These are phyloP conservation scores for Nasonovia ribisnigri DNA, from an alignment of 2,888 invertebrate genomes.

Conservation along the genomic window DNA sequence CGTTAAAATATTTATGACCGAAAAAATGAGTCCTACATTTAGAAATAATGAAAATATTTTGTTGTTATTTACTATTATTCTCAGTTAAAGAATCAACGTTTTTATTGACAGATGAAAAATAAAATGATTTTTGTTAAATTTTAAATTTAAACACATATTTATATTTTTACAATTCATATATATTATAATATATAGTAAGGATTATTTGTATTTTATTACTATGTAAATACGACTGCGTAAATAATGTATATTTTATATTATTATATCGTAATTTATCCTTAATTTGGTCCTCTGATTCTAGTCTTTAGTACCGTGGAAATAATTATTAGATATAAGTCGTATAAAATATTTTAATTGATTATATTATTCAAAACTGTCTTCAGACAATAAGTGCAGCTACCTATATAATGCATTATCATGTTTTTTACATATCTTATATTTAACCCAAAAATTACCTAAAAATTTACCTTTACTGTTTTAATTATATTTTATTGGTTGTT, in stretches of 20 bases:
- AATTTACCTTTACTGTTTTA: not conserved
- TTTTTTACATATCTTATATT: constrained; percentile 44
- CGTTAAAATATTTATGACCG: not conserved
- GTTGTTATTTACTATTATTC: not conserved
- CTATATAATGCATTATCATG: not conserved
- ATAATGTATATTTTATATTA: constrained; percentile 44
- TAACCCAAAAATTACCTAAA: not conserved
- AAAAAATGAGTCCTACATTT: not conserved
- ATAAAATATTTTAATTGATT: not conserved
- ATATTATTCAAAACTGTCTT: not conserved
- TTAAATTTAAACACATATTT: constrained; percentile 19
- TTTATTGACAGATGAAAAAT: not conserved
- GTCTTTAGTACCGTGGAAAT: constrained; percentile 45
- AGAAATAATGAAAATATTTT: not conserved
- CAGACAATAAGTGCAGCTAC: not conserved
- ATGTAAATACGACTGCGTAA: constrained; percentile 52
- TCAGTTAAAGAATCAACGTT: not conserved
- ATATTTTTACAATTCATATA: constrained; percentile 33
- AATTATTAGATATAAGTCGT: constrained; percentile 1
- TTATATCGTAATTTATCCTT: constrained; percentile 3
- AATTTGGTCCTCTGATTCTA: constrained; percentile 52
- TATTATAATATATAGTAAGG: constrained; percentile 13
- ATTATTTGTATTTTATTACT: constrained; percentile 44
- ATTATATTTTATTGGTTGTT: constrained; percentile 14
- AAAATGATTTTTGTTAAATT: constrained; percentile 17